These are phyloP conservation scores for Puffinus mauretanicus DNA, from an alignment of 2,113 vertebrate genomes.

Conservation along the genomic window DNA sequence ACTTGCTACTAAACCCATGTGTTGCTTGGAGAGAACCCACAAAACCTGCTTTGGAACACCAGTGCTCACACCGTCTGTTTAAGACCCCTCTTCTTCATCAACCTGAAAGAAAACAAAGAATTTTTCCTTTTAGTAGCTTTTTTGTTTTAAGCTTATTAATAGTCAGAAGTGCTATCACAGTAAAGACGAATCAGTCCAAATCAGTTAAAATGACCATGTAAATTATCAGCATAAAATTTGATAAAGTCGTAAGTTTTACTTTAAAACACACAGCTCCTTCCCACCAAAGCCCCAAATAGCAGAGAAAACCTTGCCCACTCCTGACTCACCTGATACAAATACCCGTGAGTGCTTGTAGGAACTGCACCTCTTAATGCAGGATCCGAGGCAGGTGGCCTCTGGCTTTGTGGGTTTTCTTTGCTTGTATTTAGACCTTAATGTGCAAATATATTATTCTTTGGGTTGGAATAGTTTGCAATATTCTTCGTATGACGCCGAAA, in stretches of 20 bases:
- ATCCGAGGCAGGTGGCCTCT: not conserved
- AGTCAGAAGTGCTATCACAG: not conserved
- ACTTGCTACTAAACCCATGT: not conserved
- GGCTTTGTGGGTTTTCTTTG: not conserved
- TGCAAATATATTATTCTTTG: not conserved
- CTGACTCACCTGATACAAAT: not conserved
- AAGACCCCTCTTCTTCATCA: not conserved
- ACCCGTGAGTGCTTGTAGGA: not conserved
- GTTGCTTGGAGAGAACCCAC: not conserved
- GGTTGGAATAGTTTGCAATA: not conserved
- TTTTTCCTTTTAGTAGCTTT: not conserved
- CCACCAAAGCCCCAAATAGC: accelerated
- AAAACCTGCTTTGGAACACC: not conserved
- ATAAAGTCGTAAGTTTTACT: not conserved
- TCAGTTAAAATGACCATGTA: not conserved
- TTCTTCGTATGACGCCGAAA: not conserved
- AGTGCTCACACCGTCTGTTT: accelerated
- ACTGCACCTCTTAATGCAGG: not conserved
- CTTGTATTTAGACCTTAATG: not conserved
- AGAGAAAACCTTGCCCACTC: not conserved
- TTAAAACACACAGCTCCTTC: not conserved
- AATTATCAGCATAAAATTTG: not conserved
- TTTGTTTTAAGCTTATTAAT: not conserved
- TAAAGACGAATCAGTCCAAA: not conserved
- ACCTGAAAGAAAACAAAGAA: not conserved